A percentile compares a stretch with the other conserved stretches of the same genome.
Conservation (phyloP, 2,113 vertebrate genomes). For the Pollachius pollachius region DNA sequence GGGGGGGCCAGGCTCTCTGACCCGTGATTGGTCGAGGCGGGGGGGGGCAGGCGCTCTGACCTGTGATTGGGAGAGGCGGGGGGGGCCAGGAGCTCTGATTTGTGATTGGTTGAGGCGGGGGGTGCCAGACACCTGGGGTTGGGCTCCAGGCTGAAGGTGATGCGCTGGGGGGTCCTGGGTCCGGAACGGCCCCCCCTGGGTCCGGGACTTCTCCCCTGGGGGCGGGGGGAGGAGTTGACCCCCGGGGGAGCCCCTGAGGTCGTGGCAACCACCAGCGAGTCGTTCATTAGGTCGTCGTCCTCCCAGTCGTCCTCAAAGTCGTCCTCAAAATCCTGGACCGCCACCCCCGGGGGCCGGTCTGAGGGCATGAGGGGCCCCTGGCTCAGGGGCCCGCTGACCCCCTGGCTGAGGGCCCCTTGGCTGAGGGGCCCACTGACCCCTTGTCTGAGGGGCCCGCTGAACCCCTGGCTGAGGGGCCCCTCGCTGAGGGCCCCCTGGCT, state of each 20-base stretch:
- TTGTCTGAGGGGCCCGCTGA: slow-evolving; percentile 44
- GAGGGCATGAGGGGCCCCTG: slow-evolving; percentile 63
- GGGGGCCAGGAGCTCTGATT: background rate
- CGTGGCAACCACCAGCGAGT: slow-evolving; percentile 72
- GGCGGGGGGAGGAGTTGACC: slow-evolving; percentile 25
- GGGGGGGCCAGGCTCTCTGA: slow-evolving; percentile 26
- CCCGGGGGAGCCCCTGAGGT: slow-evolving; percentile 8
- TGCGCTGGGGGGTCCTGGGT: slow-evolving; percentile 50
- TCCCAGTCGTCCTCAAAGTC: slow-evolving; percentile 87
- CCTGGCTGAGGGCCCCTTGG: slow-evolving; percentile 70
- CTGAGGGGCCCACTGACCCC: slow-evolving; percentile 62
- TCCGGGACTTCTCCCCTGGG: background rate
- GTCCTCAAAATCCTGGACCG: slow-evolving; percentile 28
- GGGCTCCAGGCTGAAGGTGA: slow-evolving; percentile 49
- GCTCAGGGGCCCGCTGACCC: slow-evolving; percentile 78
- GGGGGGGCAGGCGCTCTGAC: background rate
- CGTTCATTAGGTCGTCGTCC: slow-evolving; percentile 80
- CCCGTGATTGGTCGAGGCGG: no score
- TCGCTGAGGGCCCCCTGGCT: no score
- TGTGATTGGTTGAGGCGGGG: slow-evolving; percentile 5
- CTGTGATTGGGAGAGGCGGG: slow-evolving; percentile 1
- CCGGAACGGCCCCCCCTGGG: slow-evolving; percentile 40
- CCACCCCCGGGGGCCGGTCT: slow-evolving; percentile 3
- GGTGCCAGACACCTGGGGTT: slow-evolving; percentile 48
- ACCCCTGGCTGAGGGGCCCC: slow-evolving; percentile 77